Base-by-base conservation (phyloP, 2,888 invertebrate species). In the Lottia gigantea region DNA sequence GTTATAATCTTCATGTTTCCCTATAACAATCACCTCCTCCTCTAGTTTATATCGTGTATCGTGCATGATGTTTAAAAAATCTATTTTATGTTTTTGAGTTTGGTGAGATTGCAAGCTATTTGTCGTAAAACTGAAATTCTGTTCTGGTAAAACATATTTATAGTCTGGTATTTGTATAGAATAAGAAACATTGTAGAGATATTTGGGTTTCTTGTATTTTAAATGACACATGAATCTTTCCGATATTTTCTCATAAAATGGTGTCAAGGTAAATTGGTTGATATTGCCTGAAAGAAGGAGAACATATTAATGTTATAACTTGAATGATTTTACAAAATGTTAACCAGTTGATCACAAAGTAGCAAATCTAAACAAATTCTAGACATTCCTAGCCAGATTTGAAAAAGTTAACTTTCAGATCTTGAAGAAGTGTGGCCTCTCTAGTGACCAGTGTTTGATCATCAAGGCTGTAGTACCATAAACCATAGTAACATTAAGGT, bases 161-260 rank as follows among this genome's bases (percentile, higher is more conserved):
- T 83, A 72, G 47, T 77, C 74, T 6, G 83, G 83, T 4, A 86
- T 78, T 23, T 72, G 78, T 45, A 85, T 76, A 64, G 78, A 78
- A 74, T 86, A 87, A 66, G 80, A 79, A 66, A 87, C 72, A 46
- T 81, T 80, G 77, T 87, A 87, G n/a, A 87, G 82, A 46, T 80
- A 71, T 14, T 72, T 47, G n/a, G 85, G 86, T 15, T 76, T 78
- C 26, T 74, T 67, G 68, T 85, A 84, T 65, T 77, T 72, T 46
- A 87, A 75, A 71, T 87, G 87, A 68, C 87, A 87, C 69, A 81
- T 76, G 71, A 85, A 87, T 70, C 80, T 77, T 23, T 75, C 73
- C 12, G 72, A 67, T 31, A 85, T 78, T 47, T 75, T 79, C 26
- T 80, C 73, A 75, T 83, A 85, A 16, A 80, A 71, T 1, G 87